These are phyloP conservation scores for Turnix velox DNA, from an alignment of 2,113 vertebrate genomes.

Conservation along the genomic window DNA sequence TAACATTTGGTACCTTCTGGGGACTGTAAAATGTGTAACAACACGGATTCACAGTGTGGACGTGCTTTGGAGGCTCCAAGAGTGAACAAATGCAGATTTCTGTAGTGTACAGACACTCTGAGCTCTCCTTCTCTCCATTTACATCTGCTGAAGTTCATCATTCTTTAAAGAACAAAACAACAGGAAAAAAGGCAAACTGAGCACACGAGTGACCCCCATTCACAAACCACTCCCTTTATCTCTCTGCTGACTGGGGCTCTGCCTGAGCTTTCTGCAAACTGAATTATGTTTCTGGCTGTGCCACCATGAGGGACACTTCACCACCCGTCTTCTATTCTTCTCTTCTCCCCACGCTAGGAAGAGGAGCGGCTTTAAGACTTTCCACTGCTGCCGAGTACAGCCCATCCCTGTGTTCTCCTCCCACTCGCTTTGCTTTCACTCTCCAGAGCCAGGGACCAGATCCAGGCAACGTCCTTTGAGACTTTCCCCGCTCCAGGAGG, in stretches of 20 bases:
- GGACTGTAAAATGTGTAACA: background rate
- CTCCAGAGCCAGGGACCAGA: background rate
- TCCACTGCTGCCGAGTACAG: background rate
- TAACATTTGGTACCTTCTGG: background rate
- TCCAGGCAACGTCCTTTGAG: background rate
- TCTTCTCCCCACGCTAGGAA: fast-evolving
- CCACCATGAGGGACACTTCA: background rate
- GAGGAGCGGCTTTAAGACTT: background rate
- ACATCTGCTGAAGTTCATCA: background rate
- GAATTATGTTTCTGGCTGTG: background rate
- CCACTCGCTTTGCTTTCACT: background rate
- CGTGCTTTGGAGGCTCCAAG: background rate
- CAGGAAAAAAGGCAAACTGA: background rate
- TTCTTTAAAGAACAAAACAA: background rate
- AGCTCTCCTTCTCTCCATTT: background rate
- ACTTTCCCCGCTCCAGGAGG: background rate
- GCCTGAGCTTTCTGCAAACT: background rate
- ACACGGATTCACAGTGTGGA: background rate
- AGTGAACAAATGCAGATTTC: background rate
- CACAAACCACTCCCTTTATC: background rate
- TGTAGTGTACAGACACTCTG: background rate
- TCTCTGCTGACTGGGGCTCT: background rate
- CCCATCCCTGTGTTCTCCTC: background rate
- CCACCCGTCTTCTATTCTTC: background rate
- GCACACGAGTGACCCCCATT: background rate